Conservation (phyloP, 2,113 vertebrate species). For the Corythornis vintsioides region DNA sequence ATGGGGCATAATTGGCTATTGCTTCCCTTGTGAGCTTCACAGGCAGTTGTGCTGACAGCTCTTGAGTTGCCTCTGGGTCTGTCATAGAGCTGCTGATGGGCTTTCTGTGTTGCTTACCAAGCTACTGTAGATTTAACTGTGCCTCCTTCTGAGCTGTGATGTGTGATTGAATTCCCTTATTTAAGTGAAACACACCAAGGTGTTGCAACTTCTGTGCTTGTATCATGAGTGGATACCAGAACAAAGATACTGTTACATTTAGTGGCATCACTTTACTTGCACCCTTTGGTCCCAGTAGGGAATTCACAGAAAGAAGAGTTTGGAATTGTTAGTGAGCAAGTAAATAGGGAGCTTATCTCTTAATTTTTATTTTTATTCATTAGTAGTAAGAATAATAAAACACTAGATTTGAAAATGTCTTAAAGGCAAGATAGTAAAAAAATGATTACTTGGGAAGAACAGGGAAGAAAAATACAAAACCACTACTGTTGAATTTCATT, state of each 20-base stretch:
- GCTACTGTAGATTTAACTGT: not conserved
- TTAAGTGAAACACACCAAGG: not conserved
- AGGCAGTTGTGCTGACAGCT: conserved; percentile 28
- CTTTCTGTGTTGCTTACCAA: conserved; percentile 36
- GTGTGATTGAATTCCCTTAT: conserved; percentile 21
- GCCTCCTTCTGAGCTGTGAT: not conserved
- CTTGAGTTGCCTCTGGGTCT: conserved; percentile 57
- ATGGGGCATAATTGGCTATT: conserved; percentile 35
- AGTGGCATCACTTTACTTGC: not conserved
- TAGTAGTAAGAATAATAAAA: not conserved
- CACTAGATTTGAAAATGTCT: not conserved
- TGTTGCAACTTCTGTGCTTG: not conserved
- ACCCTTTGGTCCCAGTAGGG: not conserved
- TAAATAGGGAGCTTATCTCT: not conserved
- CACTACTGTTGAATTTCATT: not conserved
- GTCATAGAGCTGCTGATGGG: conserved; percentile 51
- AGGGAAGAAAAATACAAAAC: not conserved
- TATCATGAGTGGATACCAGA: not conserved
- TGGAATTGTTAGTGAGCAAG: not conserved
- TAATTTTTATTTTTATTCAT: not conserved
- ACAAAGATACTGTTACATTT: not conserved
- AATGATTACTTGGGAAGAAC: not conserved
- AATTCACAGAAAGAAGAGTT: not conserved
- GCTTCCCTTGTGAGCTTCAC: conserved; percentile 49
- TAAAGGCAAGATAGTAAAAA: not conserved